Evolutionary conservation across 2,888 invertebrate genomes (phyloP).

Genomic region (Cryptocephalus primarius): DNA sequence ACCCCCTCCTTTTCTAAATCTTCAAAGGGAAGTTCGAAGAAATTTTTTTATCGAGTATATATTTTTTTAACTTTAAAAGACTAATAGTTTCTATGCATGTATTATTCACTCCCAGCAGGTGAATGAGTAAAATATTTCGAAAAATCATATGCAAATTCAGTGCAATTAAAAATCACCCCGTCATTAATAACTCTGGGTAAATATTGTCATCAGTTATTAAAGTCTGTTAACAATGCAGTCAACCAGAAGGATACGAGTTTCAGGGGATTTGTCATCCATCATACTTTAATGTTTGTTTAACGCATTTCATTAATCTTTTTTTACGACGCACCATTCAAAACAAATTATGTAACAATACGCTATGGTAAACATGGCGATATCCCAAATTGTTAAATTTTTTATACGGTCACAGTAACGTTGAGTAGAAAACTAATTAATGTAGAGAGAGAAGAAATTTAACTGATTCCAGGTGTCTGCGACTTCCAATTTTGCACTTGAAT

Average conservation of each 20-base stretch:
- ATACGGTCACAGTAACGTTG: no score
- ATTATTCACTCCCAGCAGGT: no score
- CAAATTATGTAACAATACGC: not conserved
- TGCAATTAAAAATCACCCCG: slow-evolving; percentile 19
- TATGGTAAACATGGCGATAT: not conserved
- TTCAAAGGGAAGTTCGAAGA: no score
- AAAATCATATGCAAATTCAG: slow-evolving; percentile 5
- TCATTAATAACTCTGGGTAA: slow-evolving; percentile 32
- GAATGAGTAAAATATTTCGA: not conserved
- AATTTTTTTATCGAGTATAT: no score
- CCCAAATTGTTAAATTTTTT: no score
- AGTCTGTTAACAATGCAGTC: slow-evolving; percentile 30
- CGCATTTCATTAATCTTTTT: not conserved
- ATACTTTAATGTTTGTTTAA: slow-evolving; percentile 21
- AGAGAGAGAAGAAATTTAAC: not conserved
- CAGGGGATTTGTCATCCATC: slow-evolving; percentile 16
- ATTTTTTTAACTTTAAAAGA: no score
- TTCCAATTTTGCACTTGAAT: slow-evolving; percentile 30
- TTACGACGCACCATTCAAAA: not conserved
- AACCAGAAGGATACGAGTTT: slow-evolving; percentile 13
- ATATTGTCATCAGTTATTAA: slow-evolving; percentile 32
- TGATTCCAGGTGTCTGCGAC: slow-evolving; percentile 27
- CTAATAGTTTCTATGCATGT: no score
- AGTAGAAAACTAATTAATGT: no score
- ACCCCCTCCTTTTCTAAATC: no score